Evolutionary conservation across 2,797 vertebrate genomes (phyloP).

Genomic region (Pelochelys cantorii): DNA sequence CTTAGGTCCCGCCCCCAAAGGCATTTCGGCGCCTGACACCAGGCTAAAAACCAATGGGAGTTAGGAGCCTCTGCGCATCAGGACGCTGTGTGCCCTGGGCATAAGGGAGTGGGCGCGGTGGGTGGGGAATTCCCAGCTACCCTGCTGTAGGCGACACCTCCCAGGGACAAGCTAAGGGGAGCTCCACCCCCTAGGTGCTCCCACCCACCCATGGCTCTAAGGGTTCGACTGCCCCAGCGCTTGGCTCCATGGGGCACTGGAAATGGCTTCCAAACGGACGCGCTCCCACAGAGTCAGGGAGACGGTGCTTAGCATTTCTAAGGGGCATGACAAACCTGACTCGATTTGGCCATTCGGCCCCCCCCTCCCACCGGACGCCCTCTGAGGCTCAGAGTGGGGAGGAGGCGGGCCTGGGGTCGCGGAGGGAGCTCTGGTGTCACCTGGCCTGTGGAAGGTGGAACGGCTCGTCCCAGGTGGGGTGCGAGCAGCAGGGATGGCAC

Average conservation of each 20-base stretch:
- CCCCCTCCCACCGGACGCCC: too few relatives aligned
- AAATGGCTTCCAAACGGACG: not conserved
- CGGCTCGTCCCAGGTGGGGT: too few relatives aligned
- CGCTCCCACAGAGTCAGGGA: too few relatives aligned
- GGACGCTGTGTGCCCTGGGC: too few relatives aligned
- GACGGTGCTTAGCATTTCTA: too few relatives aligned
- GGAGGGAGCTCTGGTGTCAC: not conserved
- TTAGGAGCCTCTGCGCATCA: too few relatives aligned
- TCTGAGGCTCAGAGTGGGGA: not conserved
- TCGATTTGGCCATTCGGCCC: not conserved
- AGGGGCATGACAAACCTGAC: not conserved
- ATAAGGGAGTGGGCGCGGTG: accelerated
- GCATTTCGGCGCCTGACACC: not conserved
- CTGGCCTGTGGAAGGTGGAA: not conserved
- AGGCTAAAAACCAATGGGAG: not conserved
- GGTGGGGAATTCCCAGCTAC: not conserved
- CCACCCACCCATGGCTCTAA: not conserved
- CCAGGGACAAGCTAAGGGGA: not conserved
- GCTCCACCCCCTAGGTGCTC: not conserved
- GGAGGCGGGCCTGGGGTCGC: not conserved
- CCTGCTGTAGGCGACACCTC: too few relatives aligned
- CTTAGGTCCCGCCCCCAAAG: too few relatives aligned
- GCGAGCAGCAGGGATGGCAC: not conserved
- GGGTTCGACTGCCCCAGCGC: accelerated
- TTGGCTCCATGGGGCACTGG: not conserved